phyloP scores from a whole-genome alignment of 2,113 vertebrate species.

The Cavia porcellus region DNA sequence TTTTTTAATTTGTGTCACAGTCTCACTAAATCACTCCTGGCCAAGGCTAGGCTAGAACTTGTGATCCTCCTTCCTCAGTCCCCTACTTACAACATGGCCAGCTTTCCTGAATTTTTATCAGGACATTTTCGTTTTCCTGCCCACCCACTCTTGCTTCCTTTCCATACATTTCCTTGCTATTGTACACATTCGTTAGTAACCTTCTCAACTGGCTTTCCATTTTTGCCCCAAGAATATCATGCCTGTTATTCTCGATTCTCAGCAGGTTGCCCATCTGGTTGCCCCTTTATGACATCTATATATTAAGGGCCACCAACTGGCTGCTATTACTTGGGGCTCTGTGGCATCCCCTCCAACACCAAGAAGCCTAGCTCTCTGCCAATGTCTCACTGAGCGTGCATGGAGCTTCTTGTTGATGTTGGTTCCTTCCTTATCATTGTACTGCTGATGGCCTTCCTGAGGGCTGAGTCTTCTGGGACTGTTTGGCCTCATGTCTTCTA shows the following conservation, averaged over 20 bases:
- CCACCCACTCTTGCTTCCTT: neutral
- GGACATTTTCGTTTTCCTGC: neutral
- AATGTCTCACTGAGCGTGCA: neutral
- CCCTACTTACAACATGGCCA: neutral
- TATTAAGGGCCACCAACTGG: constrained; percentile 6
- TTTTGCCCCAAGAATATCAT: neutral
- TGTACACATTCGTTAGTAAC: neutral
- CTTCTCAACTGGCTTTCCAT: neutral
- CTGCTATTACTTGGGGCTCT: neutral
- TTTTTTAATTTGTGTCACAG: neutral
- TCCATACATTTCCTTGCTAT: neutral
- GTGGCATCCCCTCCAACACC: neutral
- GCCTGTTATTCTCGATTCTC: neutral
- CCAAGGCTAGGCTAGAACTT: neutral
- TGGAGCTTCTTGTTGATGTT: neutral
- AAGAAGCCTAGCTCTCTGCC: neutral
- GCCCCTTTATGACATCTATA: neutral
- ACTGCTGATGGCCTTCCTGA: neutral
- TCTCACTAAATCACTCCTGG: neutral
- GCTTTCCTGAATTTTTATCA: neutral
- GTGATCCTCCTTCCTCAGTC: neutral
- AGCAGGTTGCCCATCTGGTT: neutral
- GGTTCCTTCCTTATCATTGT: neutral
- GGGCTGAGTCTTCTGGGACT: neutral
- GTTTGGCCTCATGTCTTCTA: neutral